Percentiles rank a stretch among this genome's conserved stretches.
Evolutionary conservation across 2,888 invertebrate species (phyloP).

Genomic region (Prosopocoilus inquinatus): DNA sequence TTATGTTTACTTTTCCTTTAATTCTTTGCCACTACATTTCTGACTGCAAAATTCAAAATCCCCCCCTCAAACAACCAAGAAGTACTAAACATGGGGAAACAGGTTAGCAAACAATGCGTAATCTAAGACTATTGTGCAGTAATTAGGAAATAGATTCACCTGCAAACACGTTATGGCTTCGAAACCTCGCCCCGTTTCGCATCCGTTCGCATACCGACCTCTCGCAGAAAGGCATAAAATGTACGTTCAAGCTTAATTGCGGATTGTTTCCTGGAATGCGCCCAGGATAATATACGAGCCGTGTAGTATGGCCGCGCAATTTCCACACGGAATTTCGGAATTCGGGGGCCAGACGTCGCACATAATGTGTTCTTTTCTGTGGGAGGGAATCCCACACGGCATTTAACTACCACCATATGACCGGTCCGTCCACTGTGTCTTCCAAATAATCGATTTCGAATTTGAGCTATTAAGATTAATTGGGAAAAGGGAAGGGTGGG

Average conservation of each 20-base stretch:
- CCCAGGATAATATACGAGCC: slow-evolving; percentile 25
- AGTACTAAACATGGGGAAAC: no score
- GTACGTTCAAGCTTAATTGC: slow-evolving; percentile 30
- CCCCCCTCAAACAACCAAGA: neutral
- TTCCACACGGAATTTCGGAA: slow-evolving; percentile 34
- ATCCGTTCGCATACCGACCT: slow-evolving; percentile 10
- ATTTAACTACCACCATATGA: slow-evolving; percentile 27
- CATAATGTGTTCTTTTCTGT: slow-evolving; percentile 39
- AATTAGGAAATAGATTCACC: slow-evolving; percentile 16
- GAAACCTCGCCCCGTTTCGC: slow-evolving; percentile 8
- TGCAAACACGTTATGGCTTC: slow-evolving; percentile 8
- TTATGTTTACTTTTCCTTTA: neutral
- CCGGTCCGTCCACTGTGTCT: neutral
- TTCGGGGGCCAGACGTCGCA: slow-evolving; percentile 29
- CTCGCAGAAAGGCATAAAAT: slow-evolving; percentile 23
- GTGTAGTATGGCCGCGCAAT: slow-evolving; percentile 27
- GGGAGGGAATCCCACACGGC: slow-evolving; percentile 37
- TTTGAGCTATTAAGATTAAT: no score
- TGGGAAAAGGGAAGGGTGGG: no score
- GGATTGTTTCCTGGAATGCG: slow-evolving; percentile 31
- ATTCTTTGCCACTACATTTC: neutral
- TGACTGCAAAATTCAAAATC: neutral
- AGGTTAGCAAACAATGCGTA: neutral
- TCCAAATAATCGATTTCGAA: neutral
- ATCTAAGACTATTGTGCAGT: slow-evolving; percentile 14